Evolutionary conservation across 2,113 vertebrate genomes (phyloP).

Genomic region (Thermophis baileyi): DNA sequence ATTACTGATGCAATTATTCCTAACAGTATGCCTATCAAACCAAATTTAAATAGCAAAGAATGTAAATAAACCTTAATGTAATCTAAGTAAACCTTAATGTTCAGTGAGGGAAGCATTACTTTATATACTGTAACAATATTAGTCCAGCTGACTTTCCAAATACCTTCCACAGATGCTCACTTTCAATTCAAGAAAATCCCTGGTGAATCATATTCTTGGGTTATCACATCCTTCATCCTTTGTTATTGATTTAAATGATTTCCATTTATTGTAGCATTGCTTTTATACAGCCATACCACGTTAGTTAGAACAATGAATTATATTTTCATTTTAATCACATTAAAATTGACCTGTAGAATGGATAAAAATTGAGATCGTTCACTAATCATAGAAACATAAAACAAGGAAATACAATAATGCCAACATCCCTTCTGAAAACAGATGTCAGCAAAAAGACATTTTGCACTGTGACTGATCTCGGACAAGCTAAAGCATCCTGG

Average conservation of each 20-base stretch:
- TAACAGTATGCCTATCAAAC: conserved; percentile 14
- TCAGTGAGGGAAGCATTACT: conserved; percentile 16
- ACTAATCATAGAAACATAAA: neutral
- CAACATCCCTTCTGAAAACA: neutral
- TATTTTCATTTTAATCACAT: conserved; percentile 30
- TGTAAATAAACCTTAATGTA: neutral
- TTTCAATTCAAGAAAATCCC: neutral
- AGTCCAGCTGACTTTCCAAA: conserved; percentile 12
- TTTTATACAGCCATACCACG: conserved; percentile 48
- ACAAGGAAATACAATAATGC: neutral
- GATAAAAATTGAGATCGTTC: neutral
- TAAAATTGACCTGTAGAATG: neutral
- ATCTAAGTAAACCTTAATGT: neutral
- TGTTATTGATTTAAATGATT: conserved; percentile 52
- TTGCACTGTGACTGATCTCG: neutral
- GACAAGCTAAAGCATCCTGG: neutral
- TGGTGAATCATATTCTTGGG: conserved; percentile 13
- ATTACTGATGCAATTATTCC: neutral
- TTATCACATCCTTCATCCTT: conserved; percentile 38
- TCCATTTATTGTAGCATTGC: conserved; percentile 28
- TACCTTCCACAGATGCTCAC: conserved; percentile 6
- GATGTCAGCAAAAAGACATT: neutral
- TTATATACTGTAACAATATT: neutral
- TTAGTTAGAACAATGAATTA: neutral
- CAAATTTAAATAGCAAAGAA: conserved; percentile 26